A percentile compares a stretch with the other conserved stretches of the same genome.
Conservation (phyloP, 2,797 vertebrate genomes). For the Phaenicophaeus curvirostris region DNA sequence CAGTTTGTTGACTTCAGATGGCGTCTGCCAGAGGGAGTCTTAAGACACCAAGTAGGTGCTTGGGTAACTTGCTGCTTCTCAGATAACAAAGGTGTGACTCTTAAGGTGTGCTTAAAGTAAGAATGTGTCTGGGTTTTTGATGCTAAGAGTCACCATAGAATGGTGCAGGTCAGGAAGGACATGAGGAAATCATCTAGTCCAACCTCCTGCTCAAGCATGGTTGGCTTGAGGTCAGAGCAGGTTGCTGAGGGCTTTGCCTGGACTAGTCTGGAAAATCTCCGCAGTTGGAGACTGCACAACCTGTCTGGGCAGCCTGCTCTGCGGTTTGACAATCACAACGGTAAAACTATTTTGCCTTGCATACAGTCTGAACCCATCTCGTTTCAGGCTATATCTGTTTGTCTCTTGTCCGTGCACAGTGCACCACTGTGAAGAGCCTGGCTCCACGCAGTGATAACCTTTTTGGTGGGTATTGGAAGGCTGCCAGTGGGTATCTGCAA, state of each 20-base stretch:
- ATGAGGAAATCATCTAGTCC: not conserved
- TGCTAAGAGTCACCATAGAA: not conserved
- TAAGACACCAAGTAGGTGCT: not conserved
- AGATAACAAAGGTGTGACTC: not conserved
- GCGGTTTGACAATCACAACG: not conserved
- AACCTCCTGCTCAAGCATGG: not conserved
- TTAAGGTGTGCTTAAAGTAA: not conserved
- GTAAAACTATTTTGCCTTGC: not conserved
- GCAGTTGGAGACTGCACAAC: not conserved
- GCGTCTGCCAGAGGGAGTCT: not conserved
- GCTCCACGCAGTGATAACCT: not conserved
- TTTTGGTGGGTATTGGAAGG: not conserved
- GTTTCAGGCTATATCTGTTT: not conserved
- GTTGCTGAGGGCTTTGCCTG: not conserved
- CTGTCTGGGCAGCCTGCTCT: not conserved
- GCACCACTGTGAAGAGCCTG: not conserved
- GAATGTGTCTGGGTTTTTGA: not conserved
- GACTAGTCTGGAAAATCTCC: not conserved
- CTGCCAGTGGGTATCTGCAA: not conserved
- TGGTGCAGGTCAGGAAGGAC: not conserved
- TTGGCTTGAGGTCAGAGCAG: not conserved
- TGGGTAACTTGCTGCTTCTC: not conserved
- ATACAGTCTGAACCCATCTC: not conserved
- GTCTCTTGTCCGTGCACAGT: not conserved
- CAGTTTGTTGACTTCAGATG: not conserved